phyloP scores from a whole-genome alignment of 2,113 vertebrate genomes.

The Psittacula cyanocephala region DNA sequence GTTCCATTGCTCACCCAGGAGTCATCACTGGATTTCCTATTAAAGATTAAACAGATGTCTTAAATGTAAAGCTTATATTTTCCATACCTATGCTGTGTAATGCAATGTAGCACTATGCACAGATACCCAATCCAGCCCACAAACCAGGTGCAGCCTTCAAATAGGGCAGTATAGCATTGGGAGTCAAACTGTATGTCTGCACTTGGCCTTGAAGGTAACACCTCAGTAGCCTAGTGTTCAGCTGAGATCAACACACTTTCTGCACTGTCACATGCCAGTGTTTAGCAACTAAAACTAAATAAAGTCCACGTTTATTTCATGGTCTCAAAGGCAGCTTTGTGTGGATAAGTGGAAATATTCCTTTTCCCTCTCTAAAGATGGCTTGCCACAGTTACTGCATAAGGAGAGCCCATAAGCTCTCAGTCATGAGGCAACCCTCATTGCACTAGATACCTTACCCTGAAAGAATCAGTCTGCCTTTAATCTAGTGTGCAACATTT shows the following conservation, averaged over 20 bases:
- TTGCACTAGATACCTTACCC: background rate
- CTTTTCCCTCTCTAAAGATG: background rate
- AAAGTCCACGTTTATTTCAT: background rate
- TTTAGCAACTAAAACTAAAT: background rate
- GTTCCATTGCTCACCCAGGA: conserved; percentile 93
- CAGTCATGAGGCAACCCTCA: background rate
- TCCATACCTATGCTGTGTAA: background rate
- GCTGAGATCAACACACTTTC: background rate
- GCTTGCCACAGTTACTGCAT: background rate
- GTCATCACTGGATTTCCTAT: conserved; percentile 88
- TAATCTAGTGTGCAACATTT: background rate
- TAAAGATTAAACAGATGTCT: conserved; percentile 30
- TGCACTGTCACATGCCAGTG: background rate
- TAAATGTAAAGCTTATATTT: background rate
- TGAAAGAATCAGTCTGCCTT: background rate
- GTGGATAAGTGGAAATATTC: background rate
- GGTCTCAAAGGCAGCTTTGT: background rate
- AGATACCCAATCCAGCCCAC: background rate
- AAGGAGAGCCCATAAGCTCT: background rate
- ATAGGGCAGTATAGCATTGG: background rate
- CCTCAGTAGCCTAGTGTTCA: background rate
- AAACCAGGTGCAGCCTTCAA: background rate
- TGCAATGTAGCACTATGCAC: background rate
- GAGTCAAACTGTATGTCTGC: background rate
- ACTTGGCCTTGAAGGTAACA: background rate